Evolutionary conservation across 53 echinoderm and acorn worm genomes (phyloP).

Genomic region (Antedon mediterranea): DNA sequence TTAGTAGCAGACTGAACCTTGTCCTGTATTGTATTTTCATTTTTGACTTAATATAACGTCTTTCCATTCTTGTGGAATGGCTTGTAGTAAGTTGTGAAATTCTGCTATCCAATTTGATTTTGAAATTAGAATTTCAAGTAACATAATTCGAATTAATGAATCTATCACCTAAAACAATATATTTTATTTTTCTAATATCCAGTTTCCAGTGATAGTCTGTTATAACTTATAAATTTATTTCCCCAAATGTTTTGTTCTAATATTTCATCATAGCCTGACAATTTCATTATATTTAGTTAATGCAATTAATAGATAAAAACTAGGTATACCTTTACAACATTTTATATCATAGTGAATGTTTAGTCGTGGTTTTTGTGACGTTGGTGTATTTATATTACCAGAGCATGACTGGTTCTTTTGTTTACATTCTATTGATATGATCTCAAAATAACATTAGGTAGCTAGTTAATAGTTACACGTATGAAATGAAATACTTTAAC

Average conservation of each 20-base stretch:
- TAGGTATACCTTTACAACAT: background rate
- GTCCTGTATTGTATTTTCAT: background rate
- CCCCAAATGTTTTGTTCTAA: background rate
- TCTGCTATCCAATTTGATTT: background rate
- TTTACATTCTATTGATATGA: no score
- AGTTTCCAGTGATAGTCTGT: background rate
- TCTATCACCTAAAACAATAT: background rate
- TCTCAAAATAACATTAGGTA: no score
- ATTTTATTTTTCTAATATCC: background rate
- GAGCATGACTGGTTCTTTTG: no score
- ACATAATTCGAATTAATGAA: background rate
- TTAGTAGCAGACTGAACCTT: background rate
- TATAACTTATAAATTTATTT: no score
- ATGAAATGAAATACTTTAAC: no score
- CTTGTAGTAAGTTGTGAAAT: background rate
- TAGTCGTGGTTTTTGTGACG: no score
- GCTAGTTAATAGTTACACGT: no score
- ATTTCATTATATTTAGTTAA: background rate
- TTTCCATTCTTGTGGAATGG: background rate
- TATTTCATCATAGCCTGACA: background rate
- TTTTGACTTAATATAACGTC: background rate
- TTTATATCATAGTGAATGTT: background rate
- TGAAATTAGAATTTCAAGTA: background rate
- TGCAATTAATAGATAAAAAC: background rate
- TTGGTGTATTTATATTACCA: no score